phyloP scores from a whole-genome alignment of 2,113 vertebrate species.

The Uropsilus gracilis region DNA sequence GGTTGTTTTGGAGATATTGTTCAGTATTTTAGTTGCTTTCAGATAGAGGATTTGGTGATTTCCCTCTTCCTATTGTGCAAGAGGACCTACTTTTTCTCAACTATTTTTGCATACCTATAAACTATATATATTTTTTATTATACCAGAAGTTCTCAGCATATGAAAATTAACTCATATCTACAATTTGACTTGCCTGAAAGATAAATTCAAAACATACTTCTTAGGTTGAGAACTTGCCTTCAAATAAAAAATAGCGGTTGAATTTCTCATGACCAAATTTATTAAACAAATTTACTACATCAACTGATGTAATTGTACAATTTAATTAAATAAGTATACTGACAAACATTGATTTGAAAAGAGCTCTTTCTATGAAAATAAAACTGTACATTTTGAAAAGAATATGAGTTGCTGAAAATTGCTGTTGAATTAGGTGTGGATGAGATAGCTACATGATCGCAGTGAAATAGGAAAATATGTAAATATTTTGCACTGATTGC shows the following conservation, averaged over 20 bases:
- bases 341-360: neutral
- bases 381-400: slow-evolving; percentile 46
- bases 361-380: slow-evolving; percentile 33
- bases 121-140: slow-evolving; percentile 3
- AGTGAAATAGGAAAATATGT: slow-evolving; percentile 33
- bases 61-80: neutral
- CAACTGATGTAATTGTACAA: neutral
- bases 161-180: slow-evolving; percentile 31
- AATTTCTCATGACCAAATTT: neutral
- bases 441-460: neutral
- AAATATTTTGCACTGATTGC: slow-evolving; percentile 4
- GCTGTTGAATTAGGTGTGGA: slow-evolving; percentile 9
- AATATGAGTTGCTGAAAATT: slow-evolving; percentile 48
- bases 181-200: slow-evolving; percentile 24
- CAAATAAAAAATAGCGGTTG: neutral
- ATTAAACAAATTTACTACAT: slow-evolving; percentile 30
- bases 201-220: neutral
- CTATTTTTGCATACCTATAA: neutral
- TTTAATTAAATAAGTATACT: slow-evolving; percentile 56
- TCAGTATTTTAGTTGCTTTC: neutral
- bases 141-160: neutral
- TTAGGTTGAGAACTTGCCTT: slow-evolving; percentile 2
- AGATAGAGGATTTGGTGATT: neutral
- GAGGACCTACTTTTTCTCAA: neutral
- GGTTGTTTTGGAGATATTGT: neutral